Evolutionary conservation across 2,888 invertebrate species (phyloP), one percentile per base, ranked within the genome.

Genomic region (Agrochola macilenta): DNA sequence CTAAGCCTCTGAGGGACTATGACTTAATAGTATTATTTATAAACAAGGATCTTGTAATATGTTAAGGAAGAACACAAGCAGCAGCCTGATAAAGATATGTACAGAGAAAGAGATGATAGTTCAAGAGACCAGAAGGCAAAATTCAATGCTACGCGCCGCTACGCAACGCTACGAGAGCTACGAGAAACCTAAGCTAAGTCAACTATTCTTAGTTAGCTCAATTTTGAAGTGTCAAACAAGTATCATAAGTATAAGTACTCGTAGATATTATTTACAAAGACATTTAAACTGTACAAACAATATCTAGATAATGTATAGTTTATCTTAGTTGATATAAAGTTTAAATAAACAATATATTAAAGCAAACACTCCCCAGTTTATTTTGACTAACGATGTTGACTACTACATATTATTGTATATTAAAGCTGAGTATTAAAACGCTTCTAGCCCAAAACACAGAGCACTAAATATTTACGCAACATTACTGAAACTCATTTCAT

Each of bases 381-480:
- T 68, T 65, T 69, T 65, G 23, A 35, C 23, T 39, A 68, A 83
- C 52, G 46, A 70, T 61, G n/a, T 74, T 69, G 35, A 35, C 30
- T 23, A 52, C 3, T 35, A 23, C n/a, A 68, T 58, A 54, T 58
- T 58, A 54, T 58, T 71, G 11, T 61, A 57, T 61, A 69, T 74
- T 58, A 79, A 70, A 84, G 35, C 54, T 52, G n/a, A 35, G n/a
- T 57, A 83, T 60, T 71, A 81, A 65, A 76, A 35, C 49, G 57
- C 49, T 71, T 30, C 58, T 58, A 61, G 46, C 77, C 35, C 60
- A 70, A 82, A 61, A 70, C 70, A 73, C 68, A 72, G 14, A 57
- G 12, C 26, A 14, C 46, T 71, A 65, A 74, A 86, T 78, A 83
- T 78, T 83, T 58, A 82, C 60, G 57, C 52, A 26, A 26, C 58